phyloP scores from a whole-genome alignment of 2,888 invertebrate genomes.

The Sceliomorpha sp. region DNA sequence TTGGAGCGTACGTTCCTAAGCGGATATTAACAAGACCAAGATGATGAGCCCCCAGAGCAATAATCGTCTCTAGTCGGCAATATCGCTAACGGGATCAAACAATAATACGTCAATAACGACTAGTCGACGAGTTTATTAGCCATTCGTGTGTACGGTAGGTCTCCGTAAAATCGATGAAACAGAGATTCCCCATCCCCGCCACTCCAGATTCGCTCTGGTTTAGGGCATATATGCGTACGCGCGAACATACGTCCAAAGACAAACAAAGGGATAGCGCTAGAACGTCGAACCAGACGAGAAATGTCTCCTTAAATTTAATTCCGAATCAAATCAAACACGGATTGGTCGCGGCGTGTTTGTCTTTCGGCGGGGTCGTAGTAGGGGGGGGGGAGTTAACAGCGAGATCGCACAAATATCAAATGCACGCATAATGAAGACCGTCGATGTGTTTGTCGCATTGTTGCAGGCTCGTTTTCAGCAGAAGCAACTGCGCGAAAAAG shows the following conservation, averaged over 20 bases:
- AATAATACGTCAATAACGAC: constrained; percentile 21
- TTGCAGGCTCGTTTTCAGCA: constrained; percentile 91
- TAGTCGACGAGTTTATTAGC: constrained; percentile 69
- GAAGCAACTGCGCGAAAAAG: constrained; percentile 90
- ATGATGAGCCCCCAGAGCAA: too few species aligned
- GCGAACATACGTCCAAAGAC: constrained; percentile 42
- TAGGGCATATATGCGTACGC: constrained; percentile 31
- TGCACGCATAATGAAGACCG: constrained; percentile 44
- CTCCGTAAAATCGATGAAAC: constrained; percentile 69
- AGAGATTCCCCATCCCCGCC: constrained; percentile 39
- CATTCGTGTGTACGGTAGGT: constrained; percentile 61
- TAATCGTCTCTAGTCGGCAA: constrained; percentile 3
- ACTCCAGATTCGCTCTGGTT: constrained; percentile 36
- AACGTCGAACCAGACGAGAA: constrained; percentile 39
- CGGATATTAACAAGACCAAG: too few species aligned
- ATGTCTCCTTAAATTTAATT: constrained; percentile 49
- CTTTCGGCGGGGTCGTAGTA: too few species aligned
- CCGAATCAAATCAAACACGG: constrained; percentile 45
- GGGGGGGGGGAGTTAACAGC: constrained; percentile 28
- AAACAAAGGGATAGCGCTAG: constrained; percentile 39
- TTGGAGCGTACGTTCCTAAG: neutral
- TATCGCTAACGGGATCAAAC: constrained; percentile 18
- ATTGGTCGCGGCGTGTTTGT: constrained; percentile 45
- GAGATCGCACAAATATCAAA: constrained; percentile 39
- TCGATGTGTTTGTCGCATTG: constrained; percentile 59